A percentile compares a stretch with the other conserved stretches of the same genome.
phyloP scores from a whole-genome alignment of 2,797 vertebrate species.

The Characodon lateralis region DNA sequence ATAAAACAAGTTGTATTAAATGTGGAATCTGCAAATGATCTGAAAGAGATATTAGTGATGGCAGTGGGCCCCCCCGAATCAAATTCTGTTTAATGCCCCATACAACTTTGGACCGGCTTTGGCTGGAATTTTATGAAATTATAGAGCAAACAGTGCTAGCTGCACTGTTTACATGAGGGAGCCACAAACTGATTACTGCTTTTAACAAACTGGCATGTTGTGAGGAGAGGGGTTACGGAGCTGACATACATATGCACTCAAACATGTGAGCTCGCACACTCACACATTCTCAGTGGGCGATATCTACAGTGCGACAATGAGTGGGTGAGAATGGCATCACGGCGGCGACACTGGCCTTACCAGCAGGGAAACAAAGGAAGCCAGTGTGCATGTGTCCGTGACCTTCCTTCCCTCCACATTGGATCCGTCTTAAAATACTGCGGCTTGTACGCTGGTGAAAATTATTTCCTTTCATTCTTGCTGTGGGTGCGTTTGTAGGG shows the following conservation, averaged over 20 bases:
- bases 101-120: not conserved
- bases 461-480: constrained; percentile 68
- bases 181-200: constrained; percentile 49
- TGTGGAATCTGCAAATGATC: not conserved
- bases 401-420: constrained; percentile 55
- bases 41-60: not conserved
- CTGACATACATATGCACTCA: constrained; percentile 35
- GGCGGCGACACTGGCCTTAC: constrained; percentile 53
- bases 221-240: constrained; percentile 34
- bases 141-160: constrained; percentile 15
- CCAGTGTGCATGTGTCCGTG: constrained; percentile 42
- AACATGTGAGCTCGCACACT: constrained; percentile 24
- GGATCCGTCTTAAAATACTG: constrained; percentile 72
- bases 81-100: not conserved
- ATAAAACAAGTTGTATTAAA: not conserved
- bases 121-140: constrained; percentile 9
- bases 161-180: constrained; percentile 29
- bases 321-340: constrained; percentile 69
- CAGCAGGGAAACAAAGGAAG: constrained; percentile 62
- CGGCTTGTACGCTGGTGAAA: constrained; percentile 68
- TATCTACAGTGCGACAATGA: constrained; percentile 53
- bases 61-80: not conserved
- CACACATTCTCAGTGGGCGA: constrained; percentile 40
- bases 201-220: constrained; percentile 15
- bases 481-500: constrained; percentile 42